Conservation (phyloP, 92 coral and sea anemone species). For the Nematostella vectensis region DNA sequence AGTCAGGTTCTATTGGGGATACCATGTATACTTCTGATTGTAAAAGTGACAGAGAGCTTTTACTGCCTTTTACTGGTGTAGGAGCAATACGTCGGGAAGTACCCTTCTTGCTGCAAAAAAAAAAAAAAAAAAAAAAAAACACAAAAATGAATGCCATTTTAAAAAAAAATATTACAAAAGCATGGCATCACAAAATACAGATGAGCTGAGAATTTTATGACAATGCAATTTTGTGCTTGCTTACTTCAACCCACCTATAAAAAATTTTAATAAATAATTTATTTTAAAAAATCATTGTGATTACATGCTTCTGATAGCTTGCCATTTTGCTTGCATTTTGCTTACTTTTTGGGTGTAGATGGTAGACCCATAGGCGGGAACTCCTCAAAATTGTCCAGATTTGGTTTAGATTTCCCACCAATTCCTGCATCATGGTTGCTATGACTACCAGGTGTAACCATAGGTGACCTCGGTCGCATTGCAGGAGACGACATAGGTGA, state of each 20-base stretch:
- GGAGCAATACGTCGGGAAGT: conserved; percentile 86
- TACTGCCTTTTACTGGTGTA: conserved; percentile 53
- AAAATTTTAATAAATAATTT: too few species aligned
- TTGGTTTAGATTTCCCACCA: conserved; percentile 34
- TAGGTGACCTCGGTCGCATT: conserved; percentile 47
- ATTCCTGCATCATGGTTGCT: conserved; percentile 28
- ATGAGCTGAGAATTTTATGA: too few species aligned
- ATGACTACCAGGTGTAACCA: conserved; percentile 33
- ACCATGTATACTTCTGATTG: conserved; percentile 28
- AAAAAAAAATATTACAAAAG: too few species aligned
- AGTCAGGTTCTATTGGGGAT: conserved; percentile 19
- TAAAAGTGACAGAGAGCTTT: conserved; percentile 37
- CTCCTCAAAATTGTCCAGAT: conserved; percentile 72
- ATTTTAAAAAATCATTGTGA: too few species aligned
- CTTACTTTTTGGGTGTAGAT: conserved; percentile 24
- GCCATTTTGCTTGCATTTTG: too few species aligned
- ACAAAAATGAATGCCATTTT: too few species aligned
- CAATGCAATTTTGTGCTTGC: too few species aligned
- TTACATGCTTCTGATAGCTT: too few species aligned
- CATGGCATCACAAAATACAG: too few species aligned
- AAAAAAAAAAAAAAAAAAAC: background rate
- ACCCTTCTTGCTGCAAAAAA: conserved; percentile 38
- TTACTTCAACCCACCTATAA: too few species aligned
- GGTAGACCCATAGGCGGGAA: conserved; percentile 71
- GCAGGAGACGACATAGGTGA: conserved; percentile 65